Conservation (phyloP, 35 echinoderm and acorn worm genomes). For the Eucidaris tribuloides region DNA sequence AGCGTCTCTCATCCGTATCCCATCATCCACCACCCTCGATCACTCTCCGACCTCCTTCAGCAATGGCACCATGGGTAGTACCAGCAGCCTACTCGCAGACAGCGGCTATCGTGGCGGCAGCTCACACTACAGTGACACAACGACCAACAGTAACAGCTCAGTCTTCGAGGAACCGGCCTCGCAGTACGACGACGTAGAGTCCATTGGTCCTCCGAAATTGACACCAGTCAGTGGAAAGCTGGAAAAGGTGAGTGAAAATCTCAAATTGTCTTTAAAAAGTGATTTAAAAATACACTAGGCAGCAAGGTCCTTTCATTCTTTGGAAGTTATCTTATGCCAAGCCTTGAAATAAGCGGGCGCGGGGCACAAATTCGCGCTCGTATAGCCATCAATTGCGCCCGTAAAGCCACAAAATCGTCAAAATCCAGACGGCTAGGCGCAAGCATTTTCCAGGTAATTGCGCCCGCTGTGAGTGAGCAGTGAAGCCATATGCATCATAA, state of each 20-base stretch:
- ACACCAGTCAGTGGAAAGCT: conserved; percentile 56
- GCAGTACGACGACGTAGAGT: background rate
- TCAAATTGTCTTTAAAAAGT: no score
- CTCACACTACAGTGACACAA: conserved; percentile 20
- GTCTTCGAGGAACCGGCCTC: conserved; percentile 16
- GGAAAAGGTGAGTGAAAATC: conserved; percentile 61
- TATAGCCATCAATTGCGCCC: no score
- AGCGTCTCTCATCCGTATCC: conserved; percentile 21
- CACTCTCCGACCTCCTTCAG: conserved; percentile 12
- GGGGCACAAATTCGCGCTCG: no score
- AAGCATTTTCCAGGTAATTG: no score
- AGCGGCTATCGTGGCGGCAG: conserved; percentile 43
- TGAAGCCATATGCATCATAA: no score
- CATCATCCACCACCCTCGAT: background rate
- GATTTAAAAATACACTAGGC: no score
- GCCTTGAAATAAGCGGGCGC: no score
- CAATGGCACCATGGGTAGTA: conserved; percentile 47
- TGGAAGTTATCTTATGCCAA: no score
- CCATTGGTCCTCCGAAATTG: conserved; percentile 34
- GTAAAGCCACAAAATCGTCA: no score
- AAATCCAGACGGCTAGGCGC: no score
- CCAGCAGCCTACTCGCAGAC: conserved; percentile 43
- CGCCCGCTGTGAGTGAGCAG: no score
- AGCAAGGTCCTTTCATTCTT: no score
- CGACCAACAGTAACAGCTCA: conserved; percentile 27